Base-by-base conservation (phyloP, 1,140 invertebrate species). In the Drosophila serrata region DNA sequence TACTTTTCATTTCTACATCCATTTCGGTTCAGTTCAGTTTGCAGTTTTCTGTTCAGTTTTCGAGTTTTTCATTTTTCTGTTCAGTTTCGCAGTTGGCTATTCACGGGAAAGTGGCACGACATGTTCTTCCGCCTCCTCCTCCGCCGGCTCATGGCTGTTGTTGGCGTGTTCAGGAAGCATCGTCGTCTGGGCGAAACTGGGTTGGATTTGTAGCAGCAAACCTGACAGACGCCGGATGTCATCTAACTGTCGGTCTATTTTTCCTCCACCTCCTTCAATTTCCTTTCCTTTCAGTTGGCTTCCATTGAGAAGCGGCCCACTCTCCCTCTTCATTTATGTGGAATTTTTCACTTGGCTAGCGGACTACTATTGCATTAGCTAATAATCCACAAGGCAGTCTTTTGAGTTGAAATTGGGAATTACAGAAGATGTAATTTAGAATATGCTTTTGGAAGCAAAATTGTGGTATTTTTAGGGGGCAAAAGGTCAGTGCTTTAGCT, bases 71-170 rank as follows among this genome's bases (percentile, higher is more conserved):
- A 33, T 35, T 75, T 75, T 64, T 74, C 29, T n/a, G 49, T 74
- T 75, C 49, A 59, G 57, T 75, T 75, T 59, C 31, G n/a, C 53
- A 59, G 57, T 75, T 75, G 27, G 75, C 72, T 72, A 88, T 87
- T 88, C 85, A 87, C 46, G 62, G 51, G 68, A 84, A 87, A 82
- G 77, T 88, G 84, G 84, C 84, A 87, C 84, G 72, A 88, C 82
- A 75, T 86, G 78, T 59, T 65, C 53, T 55, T 55, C 51, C 39
- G 12, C 49, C 63, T 29, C 39, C 60, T 35, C 33, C 22, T 22
- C 46, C 3, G 8, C 19, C 27, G n/a, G n/a, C n/a, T n/a, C n/a
- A n/a, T 6, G 8, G 12, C 17, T 37, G 29, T n/a, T n/a, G 29
- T 69, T 76, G 73, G 73, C 74, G 56, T 77, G 74, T 77, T 68